Percentiles rank a stretch among this genome's conserved stretches.
Conservation (phyloP, 2,888 invertebrate species). For the Bugula neritina region DNA sequence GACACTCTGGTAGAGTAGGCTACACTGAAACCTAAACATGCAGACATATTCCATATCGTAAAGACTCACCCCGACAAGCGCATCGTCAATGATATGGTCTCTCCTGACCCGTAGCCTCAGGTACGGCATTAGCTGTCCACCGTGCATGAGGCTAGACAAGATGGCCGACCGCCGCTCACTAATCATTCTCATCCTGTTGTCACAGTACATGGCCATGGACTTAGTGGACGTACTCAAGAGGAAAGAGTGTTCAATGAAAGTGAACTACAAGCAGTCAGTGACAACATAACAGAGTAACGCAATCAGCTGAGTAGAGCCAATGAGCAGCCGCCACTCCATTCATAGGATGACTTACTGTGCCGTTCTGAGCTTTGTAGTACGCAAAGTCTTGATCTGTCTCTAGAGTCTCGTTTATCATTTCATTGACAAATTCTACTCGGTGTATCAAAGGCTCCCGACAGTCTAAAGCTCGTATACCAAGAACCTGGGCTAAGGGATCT, state of each 20-base stretch:
- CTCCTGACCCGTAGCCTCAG: slow-evolving; percentile 68
- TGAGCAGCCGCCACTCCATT: background rate
- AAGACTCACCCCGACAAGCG: slow-evolving; percentile 71
- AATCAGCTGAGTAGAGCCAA: background rate
- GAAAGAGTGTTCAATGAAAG: slow-evolving; percentile 84
- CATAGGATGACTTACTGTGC: background rate
- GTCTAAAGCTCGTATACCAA: slow-evolving; percentile 71
- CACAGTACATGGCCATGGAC: slow-evolving; percentile 82
- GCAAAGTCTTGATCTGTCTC: slow-evolving; percentile 92
- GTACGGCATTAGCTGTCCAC: slow-evolving; percentile 60
- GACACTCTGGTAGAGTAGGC: no score
- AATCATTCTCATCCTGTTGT: slow-evolving; percentile 90
- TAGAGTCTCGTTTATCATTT: slow-evolving; percentile 76
- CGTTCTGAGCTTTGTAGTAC: slow-evolving; percentile 61
- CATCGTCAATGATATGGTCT: slow-evolving; percentile 83
- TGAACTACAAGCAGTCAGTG: slow-evolving; percentile 48
- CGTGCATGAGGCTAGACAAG: slow-evolving; percentile 71
- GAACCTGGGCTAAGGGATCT: slow-evolving; percentile 55
- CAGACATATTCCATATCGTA: no score
- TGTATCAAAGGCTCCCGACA: slow-evolving; percentile 76
- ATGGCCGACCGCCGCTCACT: slow-evolving; percentile 81
- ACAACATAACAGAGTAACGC: background rate
- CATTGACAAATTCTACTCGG: slow-evolving; percentile 88
- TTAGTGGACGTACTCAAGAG: slow-evolving; percentile 86
- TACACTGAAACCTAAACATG: no score